phyloP scores from a whole-genome alignment of 2,797 vertebrate species.

The Nothura maculosa region DNA sequence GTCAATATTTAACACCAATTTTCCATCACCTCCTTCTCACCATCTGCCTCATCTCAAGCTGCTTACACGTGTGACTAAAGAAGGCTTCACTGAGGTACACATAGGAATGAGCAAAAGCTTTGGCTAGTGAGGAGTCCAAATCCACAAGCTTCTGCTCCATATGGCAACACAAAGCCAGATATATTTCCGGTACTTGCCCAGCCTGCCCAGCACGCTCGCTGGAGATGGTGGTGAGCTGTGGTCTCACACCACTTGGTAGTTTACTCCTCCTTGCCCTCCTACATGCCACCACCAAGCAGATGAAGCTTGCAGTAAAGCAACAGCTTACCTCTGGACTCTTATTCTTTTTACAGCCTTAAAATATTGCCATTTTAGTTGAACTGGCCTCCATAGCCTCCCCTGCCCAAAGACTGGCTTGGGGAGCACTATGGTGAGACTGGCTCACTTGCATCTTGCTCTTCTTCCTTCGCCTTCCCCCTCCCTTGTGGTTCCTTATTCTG shows the following conservation, averaged over 20 bases:
- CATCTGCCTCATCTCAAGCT: neutral
- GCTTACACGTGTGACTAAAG: neutral
- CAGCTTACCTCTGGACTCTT: neutral
- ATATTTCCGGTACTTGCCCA: neutral
- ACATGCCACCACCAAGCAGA: neutral
- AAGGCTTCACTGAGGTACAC: neutral
- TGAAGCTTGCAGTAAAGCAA: neutral
- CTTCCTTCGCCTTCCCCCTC: neutral
- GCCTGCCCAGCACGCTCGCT: neutral
- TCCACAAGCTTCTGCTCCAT: neutral
- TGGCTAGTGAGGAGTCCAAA: neutral
- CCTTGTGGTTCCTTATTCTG: neutral
- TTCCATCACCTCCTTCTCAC: neutral
- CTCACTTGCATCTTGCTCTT: neutral
- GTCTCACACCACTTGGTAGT: neutral
- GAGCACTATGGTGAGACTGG: neutral
- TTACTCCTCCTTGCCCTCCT: neutral
- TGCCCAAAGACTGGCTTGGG: neutral
- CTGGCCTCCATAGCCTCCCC: neutral
- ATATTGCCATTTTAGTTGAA: neutral
- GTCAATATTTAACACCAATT: neutral
- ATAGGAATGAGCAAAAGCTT: neutral
- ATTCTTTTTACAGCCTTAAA: neutral
- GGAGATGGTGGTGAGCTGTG: neutral
- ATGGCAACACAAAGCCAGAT: neutral